Percentiles rank a stretch among this genome's conserved stretches.
These are phyloP conservation scores for Rotaria sp. DNA, from an alignment of 2,888 invertebrate species.

Conservation along the genomic window DNA sequence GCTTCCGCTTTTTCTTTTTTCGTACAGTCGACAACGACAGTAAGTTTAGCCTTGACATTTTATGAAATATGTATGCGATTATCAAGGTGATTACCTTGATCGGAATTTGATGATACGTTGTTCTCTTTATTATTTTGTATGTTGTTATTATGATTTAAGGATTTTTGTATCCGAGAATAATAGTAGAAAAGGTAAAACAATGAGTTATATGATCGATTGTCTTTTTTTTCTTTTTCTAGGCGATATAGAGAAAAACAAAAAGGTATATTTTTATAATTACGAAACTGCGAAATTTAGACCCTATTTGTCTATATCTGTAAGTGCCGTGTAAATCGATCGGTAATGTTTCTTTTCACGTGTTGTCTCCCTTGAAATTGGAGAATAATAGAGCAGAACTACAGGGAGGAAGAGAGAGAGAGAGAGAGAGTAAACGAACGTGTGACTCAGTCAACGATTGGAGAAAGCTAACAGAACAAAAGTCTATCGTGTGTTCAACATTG, in stretches of 20 bases:
- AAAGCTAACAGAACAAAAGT: neutral
- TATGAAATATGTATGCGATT: neutral
- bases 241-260: neutral
- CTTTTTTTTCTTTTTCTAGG: neutral
- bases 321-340: neutral
- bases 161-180: neutral
- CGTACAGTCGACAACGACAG: neutral
- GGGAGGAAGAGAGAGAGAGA: neutral
- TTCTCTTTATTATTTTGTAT: neutral
- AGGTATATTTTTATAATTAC: neutral
- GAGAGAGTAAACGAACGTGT: neutral
- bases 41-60: neutral
- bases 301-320: neutral
- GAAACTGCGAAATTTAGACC: neutral
- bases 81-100: slow-evolving; percentile 15
- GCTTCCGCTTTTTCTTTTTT: neutral
- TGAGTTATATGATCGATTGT: neutral
- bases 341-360: neutral
- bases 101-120: neutral
- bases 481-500: neutral
- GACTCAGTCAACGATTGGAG: neutral
- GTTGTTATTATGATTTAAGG: neutral
- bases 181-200: too few species aligned
- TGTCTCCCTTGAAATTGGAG: neutral
- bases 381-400: neutral